phyloP scores from a whole-genome alignment of 1,140 invertebrate species.

The Laupala kohalensis region DNA sequence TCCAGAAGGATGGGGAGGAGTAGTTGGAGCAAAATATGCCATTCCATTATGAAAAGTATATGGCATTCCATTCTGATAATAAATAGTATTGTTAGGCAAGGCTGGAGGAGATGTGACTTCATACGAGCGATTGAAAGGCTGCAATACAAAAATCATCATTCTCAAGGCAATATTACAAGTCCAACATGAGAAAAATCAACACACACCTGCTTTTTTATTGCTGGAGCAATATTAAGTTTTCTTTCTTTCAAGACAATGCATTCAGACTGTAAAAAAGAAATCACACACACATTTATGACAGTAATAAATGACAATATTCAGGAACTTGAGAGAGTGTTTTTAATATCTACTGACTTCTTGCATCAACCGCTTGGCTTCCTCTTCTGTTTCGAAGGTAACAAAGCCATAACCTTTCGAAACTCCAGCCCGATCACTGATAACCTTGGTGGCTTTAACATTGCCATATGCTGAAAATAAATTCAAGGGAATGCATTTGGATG shows the following conservation, averaged over 20 bases:
- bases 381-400: conserved; percentile 87
- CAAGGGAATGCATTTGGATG: too few species aligned
- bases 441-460: conserved; percentile 84
- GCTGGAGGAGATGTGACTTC: conserved; percentile 32
- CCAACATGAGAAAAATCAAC: background rate
- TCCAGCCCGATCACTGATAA: conserved; percentile 83
- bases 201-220: conserved; percentile 70
- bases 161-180: background rate
- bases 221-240: conserved; percentile 80
- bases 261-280: conserved; percentile 40
- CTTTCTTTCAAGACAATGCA: conserved; percentile 65
- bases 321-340: conserved; percentile 1
- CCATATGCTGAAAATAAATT: conserved; percentile 53
- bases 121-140: conserved; percentile 31
- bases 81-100: conserved; percentile 38
- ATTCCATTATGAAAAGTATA: conserved; percentile 43
- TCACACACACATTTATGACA: conserved; percentile 12
- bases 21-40: conserved; percentile 36
- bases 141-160: background rate
- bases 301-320: conserved; percentile 1
- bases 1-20: conserved; percentile 28
- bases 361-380: conserved; percentile 66
- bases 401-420: conserved; percentile 92
- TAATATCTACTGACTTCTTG: conserved; percentile 36
- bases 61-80: conserved; percentile 40